Conservation (phyloP, 2,797 vertebrate species). For the Pelobates cultripes region DNA sequence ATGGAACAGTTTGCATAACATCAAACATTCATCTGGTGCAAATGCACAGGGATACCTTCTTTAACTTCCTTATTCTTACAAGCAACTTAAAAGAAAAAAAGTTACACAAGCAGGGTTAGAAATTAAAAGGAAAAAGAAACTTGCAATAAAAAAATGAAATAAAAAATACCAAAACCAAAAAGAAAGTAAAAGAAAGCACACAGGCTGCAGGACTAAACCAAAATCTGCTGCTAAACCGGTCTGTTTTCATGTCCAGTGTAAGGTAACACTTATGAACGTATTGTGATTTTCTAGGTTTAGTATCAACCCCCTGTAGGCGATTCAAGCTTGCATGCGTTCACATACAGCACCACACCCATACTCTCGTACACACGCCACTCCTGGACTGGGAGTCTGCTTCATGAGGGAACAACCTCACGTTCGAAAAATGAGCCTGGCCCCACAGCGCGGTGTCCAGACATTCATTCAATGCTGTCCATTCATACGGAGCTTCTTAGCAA, state of each 20-base stretch:
- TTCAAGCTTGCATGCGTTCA: conserved; percentile 90
- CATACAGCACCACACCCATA: conserved; percentile 88
- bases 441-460: conserved; percentile 88
- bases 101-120: conserved; percentile 74
- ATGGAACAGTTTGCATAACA: conserved; percentile 89
- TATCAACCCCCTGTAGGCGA: conserved; percentile 84
- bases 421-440: conserved; percentile 81
- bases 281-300: conserved; percentile 80
- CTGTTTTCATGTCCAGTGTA: conserved; percentile 92
- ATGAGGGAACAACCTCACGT: conserved; percentile 77
- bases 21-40: conserved; percentile 88
- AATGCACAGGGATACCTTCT: conserved; percentile 83
- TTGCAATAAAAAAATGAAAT: background rate
- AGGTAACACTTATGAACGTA: conserved; percentile 80
- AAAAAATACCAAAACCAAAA: conserved; percentile 23
- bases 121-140: conserved; percentile 72
- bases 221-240: conserved; percentile 87
- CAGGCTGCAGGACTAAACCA: conserved; percentile 88
- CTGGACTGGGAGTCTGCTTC: conserved; percentile 83
- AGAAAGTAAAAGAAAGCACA: conserved; percentile 64
- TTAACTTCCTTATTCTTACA: conserved; percentile 87
- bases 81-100: conserved; percentile 81
- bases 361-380: conserved; percentile 81
- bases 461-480: conserved; percentile 90
- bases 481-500: conserved; percentile 90